Evolutionary conservation across 2,888 invertebrate genomes (phyloP).

Genomic region (Pandemis heparana): DNA sequence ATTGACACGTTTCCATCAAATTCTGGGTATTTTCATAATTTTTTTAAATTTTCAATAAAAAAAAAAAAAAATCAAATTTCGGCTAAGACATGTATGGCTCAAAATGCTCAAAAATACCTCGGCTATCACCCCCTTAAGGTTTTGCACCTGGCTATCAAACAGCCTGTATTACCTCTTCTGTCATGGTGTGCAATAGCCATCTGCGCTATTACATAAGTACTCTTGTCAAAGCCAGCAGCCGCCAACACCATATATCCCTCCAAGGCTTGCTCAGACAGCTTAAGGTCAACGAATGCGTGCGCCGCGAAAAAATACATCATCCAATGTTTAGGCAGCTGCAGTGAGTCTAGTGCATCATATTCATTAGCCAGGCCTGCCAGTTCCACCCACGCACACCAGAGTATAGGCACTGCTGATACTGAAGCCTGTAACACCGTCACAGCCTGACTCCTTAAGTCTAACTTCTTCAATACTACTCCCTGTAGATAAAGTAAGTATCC

Average conservation of each 20-base stretch:
- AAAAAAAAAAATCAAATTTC: too few relatives aligned
- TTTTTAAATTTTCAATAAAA: too few relatives aligned
- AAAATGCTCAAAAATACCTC: too few relatives aligned
- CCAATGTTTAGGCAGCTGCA: slow-evolving; percentile 95
- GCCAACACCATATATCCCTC: slow-evolving; percentile 92
- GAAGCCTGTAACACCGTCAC: slow-evolving; percentile 92
- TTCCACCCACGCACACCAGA: slow-evolving; percentile 99
- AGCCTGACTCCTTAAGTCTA: slow-evolving; percentile 92
- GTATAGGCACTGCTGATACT: slow-evolving; percentile 91
- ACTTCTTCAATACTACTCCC: slow-evolving; percentile 95
- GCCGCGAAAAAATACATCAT: slow-evolving; percentile 97
- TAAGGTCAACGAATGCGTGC: slow-evolving; percentile 95
- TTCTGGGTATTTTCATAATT: too few relatives aligned
- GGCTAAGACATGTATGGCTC: too few relatives aligned
- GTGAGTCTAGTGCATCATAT: slow-evolving; percentile 89
- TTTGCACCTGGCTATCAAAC: too few relatives aligned
- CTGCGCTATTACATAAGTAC: slow-evolving; percentile 96
- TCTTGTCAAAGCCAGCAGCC: slow-evolving; percentile 93
- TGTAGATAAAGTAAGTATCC: slow-evolving; percentile 95
- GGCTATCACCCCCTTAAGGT: too few relatives aligned
- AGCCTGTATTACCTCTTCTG: slow-evolving; percentile 92
- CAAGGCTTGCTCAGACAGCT: slow-evolving; percentile 95
- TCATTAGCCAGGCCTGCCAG: slow-evolving; percentile 94
- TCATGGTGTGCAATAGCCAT: slow-evolving; percentile 97
- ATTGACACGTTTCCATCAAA: too few relatives aligned